Evolutionary conservation across 2,797 vertebrate species (phyloP).

Genomic region (Hydrolagus colliei): DNA sequence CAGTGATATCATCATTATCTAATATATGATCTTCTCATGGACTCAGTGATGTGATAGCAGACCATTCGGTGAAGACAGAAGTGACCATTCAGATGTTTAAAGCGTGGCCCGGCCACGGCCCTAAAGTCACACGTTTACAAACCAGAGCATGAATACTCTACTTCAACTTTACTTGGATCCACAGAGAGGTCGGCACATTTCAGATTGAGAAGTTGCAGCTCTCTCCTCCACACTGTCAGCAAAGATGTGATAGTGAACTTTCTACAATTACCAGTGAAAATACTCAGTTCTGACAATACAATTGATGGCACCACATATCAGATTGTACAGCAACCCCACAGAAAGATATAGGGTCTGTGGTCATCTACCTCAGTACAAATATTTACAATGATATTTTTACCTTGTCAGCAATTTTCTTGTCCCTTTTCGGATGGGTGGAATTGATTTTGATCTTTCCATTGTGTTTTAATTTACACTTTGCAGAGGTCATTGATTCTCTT

Average conservation of each 20-base stretch:
- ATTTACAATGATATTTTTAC: neutral
- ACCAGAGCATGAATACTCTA: neutral
- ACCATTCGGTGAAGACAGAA: constrained; percentile 3
- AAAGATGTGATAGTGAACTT: neutral
- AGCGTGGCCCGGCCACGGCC: neutral
- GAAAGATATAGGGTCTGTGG: neutral
- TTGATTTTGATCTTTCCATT: neutral
- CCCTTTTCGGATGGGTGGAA: neutral
- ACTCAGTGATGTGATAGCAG: neutral
- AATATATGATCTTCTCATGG: neutral
- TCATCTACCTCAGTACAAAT: neutral
- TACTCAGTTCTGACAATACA: neutral
- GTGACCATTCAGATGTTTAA: neutral
- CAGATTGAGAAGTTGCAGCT: neutral
- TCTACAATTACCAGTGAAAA: neutral
- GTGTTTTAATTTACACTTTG: neutral
- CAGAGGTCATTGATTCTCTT: neutral
- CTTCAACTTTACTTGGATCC: neutral
- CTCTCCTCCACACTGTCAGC: neutral
- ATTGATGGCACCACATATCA: neutral
- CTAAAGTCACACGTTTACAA: neutral
- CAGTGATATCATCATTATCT: neutral
- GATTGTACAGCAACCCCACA: neutral
- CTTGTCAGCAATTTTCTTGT: neutral
- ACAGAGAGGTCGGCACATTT: neutral